Evolutionary conservation across 2,113 vertebrate species (phyloP).

Genomic region (Lagopus muta): DNA sequence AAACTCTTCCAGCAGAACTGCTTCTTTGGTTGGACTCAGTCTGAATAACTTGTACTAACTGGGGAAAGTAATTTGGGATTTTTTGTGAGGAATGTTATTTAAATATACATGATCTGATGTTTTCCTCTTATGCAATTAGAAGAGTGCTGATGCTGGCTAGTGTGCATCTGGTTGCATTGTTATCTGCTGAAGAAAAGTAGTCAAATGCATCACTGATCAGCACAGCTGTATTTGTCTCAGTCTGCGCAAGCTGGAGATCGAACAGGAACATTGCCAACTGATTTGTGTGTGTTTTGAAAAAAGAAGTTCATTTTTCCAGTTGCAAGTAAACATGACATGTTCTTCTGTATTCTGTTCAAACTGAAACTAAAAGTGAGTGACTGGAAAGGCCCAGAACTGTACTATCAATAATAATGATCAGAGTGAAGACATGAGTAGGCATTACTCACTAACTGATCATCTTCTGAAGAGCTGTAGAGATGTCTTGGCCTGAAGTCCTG

Average conservation of each 20-base stretch:
- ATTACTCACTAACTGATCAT: neutral
- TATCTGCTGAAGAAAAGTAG: neutral
- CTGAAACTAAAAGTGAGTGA: neutral
- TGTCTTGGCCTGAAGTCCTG: neutral
- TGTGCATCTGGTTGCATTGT: neutral
- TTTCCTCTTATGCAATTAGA: neutral
- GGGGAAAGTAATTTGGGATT: neutral
- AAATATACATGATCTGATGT: neutral
- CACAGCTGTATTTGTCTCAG: neutral
- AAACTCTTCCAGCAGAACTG: neutral
- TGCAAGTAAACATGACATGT: neutral
- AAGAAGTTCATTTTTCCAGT: neutral
- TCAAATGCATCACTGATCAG: neutral
- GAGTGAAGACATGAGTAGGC: neutral
- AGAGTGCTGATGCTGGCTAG: neutral
- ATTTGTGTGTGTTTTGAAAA: no score
- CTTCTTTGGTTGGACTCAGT: neutral
- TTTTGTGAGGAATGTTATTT: neutral
- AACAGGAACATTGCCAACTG: neutral
- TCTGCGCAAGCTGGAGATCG: neutral
- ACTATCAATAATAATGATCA: neutral
- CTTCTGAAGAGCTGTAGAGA: neutral
- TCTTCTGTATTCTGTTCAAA: neutral
- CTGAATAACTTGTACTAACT: neutral
- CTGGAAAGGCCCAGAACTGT: neutral